phyloP scores from a whole-genome alignment of 53 echinoderm and acorn worm species.

The Henricia sp. region DNA sequence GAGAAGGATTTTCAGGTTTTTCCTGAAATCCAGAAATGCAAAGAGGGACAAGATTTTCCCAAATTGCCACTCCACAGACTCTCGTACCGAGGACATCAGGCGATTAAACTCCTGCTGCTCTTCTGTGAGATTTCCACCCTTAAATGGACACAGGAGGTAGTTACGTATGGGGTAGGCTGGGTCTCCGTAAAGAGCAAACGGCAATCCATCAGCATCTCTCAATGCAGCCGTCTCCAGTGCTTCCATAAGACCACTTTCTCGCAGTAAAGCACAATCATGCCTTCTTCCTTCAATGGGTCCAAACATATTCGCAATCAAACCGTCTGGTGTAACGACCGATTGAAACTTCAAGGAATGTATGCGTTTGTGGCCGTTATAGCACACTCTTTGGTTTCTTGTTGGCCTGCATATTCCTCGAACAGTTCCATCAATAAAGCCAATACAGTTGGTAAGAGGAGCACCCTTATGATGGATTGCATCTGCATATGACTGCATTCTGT shows the following conservation, averaged over 20 bases:
- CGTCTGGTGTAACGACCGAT: constrained; percentile 56
- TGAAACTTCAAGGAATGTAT: constrained; percentile 62
- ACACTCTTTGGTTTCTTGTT: constrained; percentile 18
- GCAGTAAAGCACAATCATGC: constrained; percentile 37
- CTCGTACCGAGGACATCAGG: constrained; percentile 28
- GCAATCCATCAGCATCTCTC: neutral
- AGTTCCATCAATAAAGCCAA: constrained; percentile 60
- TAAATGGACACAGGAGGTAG: constrained; percentile 28
- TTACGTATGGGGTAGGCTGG: constrained; percentile 35
- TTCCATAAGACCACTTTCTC: constrained; percentile 6
- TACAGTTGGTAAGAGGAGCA: constrained; percentile 53
- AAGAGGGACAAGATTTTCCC: constrained; percentile 31
- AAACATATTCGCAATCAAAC: constrained; percentile 44
- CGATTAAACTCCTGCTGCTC: constrained; percentile 35
- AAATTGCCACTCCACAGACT: constrained; percentile 50
- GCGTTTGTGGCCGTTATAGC: constrained; percentile 58
- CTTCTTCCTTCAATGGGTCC: constrained; percentile 63
- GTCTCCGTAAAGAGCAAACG: constrained; percentile 47
- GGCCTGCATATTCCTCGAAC: constrained; percentile 41
- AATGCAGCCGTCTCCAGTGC: constrained; percentile 10
- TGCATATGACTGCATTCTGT: constrained; percentile 20
- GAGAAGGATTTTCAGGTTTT: constrained; percentile 42
- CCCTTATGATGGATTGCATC: constrained; percentile 40
- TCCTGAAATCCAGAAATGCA: constrained; percentile 51
- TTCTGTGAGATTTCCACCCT: constrained; percentile 39